Conservation (phyloP, 92 coral and sea anemone genomes). For the Epizoanthus rinbou region DNA sequence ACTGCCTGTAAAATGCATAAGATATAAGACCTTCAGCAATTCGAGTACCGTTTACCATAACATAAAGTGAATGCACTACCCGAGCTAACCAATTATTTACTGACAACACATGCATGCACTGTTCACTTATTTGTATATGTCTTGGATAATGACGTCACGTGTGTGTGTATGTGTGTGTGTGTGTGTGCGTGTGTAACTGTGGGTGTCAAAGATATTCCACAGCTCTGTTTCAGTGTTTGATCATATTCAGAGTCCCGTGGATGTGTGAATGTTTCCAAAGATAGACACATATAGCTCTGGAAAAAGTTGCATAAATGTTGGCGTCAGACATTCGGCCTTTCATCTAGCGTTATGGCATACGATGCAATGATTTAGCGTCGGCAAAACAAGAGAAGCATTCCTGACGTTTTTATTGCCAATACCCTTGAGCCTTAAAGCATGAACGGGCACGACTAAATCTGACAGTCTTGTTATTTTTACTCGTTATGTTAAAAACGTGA, state of each 20-base stretch:
- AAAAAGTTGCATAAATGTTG: no score
- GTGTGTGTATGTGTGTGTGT: background rate
- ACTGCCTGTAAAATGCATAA: background rate
- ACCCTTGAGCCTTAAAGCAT: no score
- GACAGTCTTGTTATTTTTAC: no score
- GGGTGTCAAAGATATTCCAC: no score
- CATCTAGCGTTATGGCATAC: no score
- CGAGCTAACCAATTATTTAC: background rate
- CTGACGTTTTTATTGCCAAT: no score
- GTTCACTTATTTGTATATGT: constrained; percentile 14
- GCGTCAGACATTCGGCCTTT: no score
- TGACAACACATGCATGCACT: constrained; percentile 27
- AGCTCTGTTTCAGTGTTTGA: background rate
- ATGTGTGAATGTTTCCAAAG: background rate
- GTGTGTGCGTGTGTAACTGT: background rate
- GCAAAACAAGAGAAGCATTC: no score
- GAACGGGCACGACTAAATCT: no score
- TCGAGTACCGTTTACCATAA: background rate
- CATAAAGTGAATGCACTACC: background rate
- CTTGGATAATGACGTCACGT: background rate
- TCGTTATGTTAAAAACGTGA: no score
- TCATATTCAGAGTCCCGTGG: background rate
- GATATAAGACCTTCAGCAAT: background rate
- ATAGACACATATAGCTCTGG: no score
- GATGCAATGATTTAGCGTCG: no score